Percentiles rank a stretch among this genome's conserved stretches.
Evolutionary conservation across 2,797 vertebrate species (phyloP).

Genomic region (Enteromius unitaeniatus): DNA sequence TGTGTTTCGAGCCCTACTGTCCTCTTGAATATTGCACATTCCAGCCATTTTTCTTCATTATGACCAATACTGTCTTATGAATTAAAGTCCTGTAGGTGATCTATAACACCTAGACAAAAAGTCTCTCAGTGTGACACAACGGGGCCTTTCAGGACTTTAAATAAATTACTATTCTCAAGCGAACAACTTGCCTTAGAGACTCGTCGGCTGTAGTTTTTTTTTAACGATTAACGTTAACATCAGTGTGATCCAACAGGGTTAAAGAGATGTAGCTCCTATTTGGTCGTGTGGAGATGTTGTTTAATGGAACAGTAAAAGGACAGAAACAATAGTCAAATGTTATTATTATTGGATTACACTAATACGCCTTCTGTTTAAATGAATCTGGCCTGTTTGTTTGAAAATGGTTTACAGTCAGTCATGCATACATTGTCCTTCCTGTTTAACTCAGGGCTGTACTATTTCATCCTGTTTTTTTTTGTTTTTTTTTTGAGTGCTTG

Average conservation of each 20-base stretch:
- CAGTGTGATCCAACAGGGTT: neutral
- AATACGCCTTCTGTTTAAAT: no score
- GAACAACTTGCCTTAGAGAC: neutral
- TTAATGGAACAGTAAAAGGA: no score
- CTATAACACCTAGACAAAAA: neutral
- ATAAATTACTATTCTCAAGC: neutral
- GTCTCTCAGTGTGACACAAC: neutral
- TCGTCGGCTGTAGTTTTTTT: neutral
- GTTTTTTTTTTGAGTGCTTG: no score
- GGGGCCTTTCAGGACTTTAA: neutral
- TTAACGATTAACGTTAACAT: neutral
- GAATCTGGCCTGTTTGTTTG: no score
- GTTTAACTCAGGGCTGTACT: no score
- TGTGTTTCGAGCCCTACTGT: neutral
- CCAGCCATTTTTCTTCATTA: neutral
- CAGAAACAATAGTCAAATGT: no score
- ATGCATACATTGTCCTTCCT: no score
- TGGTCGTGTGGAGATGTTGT: no score
- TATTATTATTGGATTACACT: no score
- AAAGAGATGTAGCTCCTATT: no score
- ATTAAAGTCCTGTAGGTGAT: slow-evolving; percentile 3
- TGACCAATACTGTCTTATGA: neutral
- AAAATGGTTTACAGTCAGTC: no score
- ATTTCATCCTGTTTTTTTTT: no score
- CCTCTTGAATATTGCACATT: neutral